Percentiles rank a stretch among this genome's conserved stretches.
Evolutionary conservation across 2,888 invertebrate genomes (phyloP).

Genomic region (Apeira syringaria): DNA sequence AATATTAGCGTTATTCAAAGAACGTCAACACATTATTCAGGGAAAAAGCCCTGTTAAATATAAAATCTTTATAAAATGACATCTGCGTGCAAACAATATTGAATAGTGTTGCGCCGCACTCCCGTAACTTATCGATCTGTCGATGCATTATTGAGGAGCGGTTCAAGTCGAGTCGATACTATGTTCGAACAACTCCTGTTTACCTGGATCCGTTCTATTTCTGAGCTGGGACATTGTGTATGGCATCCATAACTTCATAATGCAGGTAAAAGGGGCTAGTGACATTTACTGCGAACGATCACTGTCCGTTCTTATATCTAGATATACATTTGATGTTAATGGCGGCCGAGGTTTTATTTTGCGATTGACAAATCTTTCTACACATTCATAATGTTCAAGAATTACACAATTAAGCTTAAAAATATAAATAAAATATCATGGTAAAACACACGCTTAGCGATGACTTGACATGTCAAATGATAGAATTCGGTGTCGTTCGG

Average conservation of each 20-base stretch:
- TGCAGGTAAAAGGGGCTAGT: slow-evolving; percentile 49
- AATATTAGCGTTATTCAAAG: not conserved
- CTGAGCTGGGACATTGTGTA: slow-evolving; percentile 68
- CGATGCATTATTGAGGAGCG: slow-evolving; percentile 73
- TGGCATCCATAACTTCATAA: slow-evolving; percentile 75
- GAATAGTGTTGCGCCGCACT: slow-evolving; percentile 53
- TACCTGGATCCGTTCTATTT: slow-evolving; percentile 65
- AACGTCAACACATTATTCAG: slow-evolving; percentile 13
- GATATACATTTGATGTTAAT: not conserved
- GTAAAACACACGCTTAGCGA: no score
- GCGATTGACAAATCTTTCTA: no score
- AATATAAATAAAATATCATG: no score
- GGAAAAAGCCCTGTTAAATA: slow-evolving; percentile 9
- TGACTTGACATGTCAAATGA: no score
- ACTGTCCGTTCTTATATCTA: slow-evolving; percentile 30
- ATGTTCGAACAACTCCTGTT: slow-evolving; percentile 48
- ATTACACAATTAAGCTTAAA: no score
- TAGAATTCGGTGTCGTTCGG: no score
- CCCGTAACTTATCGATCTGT: slow-evolving; percentile 64
- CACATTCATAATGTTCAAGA: no score
- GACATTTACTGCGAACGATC: slow-evolving; percentile 59
- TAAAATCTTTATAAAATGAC: slow-evolving; percentile 24
- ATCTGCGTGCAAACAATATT: slow-evolving; percentile 42
- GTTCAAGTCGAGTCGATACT: slow-evolving; percentile 45
- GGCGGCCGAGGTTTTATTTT: no score